These are phyloP conservation scores for Sturmia bella DNA, from an alignment of 2,888 invertebrate genomes.

Conservation along the genomic window DNA sequence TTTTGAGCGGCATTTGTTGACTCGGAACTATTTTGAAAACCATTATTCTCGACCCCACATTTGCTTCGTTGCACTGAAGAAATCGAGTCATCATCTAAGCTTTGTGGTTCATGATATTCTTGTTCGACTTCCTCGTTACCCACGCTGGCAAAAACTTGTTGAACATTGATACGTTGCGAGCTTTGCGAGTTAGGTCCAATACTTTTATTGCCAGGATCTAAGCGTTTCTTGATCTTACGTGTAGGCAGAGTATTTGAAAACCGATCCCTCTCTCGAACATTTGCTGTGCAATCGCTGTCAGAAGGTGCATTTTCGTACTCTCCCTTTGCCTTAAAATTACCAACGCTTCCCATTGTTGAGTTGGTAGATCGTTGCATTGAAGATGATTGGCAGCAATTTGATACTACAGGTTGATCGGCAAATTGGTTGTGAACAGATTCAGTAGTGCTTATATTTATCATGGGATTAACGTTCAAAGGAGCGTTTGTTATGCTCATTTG, in stretches of 20 bases:
- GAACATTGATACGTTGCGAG: conserved; percentile 82
- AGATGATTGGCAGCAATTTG: conserved; percentile 68
- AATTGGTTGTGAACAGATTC: conserved; percentile 55
- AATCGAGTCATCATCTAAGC: conserved; percentile 46
- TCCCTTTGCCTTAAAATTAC: conserved; percentile 73
- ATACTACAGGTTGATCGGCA: conserved; percentile 64
- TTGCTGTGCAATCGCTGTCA: conserved; percentile 80
- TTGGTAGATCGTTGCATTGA: conserved; percentile 60
- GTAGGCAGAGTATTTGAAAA: conserved; percentile 84
- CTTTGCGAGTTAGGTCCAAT: conserved; percentile 77
- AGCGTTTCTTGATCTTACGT: conserved; percentile 84
- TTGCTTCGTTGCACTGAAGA: conserved; percentile 69
- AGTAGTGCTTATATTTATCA: conserved; percentile 40
- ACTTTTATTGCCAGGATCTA: conserved; percentile 82
- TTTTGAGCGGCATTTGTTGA: conserved; percentile 44
- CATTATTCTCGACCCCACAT: conserved; percentile 89
- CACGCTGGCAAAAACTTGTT: conserved; percentile 79
- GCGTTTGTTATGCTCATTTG: conserved; percentile 51
- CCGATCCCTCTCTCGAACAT: conserved; percentile 78
- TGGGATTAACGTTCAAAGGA: conserved; percentile 28
- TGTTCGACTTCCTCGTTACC: conserved; percentile 72
- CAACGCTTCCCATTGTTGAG: conserved; percentile 48
- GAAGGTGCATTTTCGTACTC: conserved; percentile 84
- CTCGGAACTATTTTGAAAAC: conserved; percentile 88
- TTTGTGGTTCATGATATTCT: conserved; percentile 79